phyloP scores from a whole-genome alignment of 1,140 invertebrate species.

The Gryllus bimaculatus region DNA sequence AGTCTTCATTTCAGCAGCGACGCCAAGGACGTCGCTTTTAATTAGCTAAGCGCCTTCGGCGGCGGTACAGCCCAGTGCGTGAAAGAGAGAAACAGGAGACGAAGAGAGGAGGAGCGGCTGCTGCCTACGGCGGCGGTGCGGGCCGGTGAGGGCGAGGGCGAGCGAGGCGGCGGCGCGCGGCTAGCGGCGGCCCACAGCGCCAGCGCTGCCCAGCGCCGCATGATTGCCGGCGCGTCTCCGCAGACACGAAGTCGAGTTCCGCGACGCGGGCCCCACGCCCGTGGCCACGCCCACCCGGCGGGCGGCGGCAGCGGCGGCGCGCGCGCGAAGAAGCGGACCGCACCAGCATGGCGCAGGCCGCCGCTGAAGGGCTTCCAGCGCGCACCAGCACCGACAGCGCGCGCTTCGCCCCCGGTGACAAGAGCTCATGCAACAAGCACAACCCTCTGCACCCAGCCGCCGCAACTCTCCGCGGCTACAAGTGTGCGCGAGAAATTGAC shows the following conservation, averaged over 20 bases:
- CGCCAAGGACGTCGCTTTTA: background rate
- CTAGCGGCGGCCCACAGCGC: constrained; percentile 25
- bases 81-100: background rate
- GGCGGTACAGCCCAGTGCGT: background rate
- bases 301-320: constrained; percentile 6
- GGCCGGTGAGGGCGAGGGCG: background rate
- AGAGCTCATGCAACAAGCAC: background rate
- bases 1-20: background rate
- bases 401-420: constrained; percentile 19
- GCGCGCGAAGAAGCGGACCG: constrained; percentile 18
- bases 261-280: background rate
- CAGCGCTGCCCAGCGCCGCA: constrained; percentile 24
- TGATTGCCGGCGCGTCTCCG: constrained; percentile 16
- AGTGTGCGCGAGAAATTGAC: no score
- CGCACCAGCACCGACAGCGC: constrained; percentile 25
- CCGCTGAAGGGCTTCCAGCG: constrained; percentile 25
- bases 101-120: no score
- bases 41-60: background rate
- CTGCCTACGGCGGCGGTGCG: no score
- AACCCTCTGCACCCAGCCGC: no score
- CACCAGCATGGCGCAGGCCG: background rate
- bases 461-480: no score
- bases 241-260: constrained; percentile 20
- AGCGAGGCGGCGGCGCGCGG: no score
- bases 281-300: constrained; percentile 20